phyloP scores from a whole-genome alignment of 2,888 invertebrate genomes.

The Archaeoteleia sp. region DNA sequence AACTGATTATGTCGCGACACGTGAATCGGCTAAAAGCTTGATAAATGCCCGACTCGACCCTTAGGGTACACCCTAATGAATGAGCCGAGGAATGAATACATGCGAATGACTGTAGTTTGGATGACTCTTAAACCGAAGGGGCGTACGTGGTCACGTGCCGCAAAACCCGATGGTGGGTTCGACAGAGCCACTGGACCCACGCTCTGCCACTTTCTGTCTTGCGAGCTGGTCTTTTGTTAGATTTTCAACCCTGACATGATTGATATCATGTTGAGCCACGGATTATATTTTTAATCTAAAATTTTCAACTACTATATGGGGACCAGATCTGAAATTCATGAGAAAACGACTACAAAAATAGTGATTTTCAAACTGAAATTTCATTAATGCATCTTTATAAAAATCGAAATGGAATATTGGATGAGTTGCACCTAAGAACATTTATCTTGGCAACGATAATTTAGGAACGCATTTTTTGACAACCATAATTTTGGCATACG shows the following conservation, averaged over 20 bases:
- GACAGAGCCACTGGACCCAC: conserved; percentile 55
- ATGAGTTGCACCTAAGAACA: too few species aligned
- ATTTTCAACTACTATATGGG: too few species aligned
- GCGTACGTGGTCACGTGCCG: conserved; percentile 65
- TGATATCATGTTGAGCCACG: conserved; percentile 50
- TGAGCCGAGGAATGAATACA: conserved; percentile 58
- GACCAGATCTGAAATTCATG: too few species aligned
- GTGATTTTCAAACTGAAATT: too few species aligned
- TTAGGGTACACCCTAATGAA: conserved; percentile 62
- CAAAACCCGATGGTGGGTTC: conserved; percentile 54
- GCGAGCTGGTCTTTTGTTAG: conserved; percentile 46
- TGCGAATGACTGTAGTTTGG: conserved; percentile 59
- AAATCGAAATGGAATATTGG: too few species aligned
- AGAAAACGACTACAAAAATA: too few species aligned
- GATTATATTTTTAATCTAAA: too few species aligned
- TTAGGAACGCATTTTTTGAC: too few species aligned
- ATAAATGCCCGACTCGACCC: conserved; percentile 47
- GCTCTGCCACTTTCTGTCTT: conserved; percentile 55
- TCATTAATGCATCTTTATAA: too few species aligned
- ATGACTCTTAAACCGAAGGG: conserved; percentile 66
- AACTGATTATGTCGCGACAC: conserved; percentile 62
- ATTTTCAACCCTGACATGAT: conserved; percentile 54
- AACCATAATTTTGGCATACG: too few species aligned
- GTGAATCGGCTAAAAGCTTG: conserved; percentile 56
- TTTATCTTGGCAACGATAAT: too few species aligned